Percentiles rank a stretch among this genome's conserved stretches.
phyloP scores from a whole-genome alignment of 2,113 vertebrate species.

The Myodes glareolus region DNA sequence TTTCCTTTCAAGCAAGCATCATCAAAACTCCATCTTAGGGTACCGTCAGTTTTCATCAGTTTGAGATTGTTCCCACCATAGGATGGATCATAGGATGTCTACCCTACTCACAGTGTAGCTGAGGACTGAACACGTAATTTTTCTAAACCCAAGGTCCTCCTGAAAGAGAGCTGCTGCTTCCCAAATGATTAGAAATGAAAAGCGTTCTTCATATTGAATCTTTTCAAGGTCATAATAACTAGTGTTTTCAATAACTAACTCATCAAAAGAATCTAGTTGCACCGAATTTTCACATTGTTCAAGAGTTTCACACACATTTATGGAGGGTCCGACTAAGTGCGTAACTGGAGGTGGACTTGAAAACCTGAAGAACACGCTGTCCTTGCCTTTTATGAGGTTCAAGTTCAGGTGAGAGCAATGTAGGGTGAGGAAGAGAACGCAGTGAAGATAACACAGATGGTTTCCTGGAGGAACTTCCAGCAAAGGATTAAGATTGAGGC shows the following conservation, averaged over 20 bases:
- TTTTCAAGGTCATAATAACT: constrained; percentile 37
- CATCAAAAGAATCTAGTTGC: background rate
- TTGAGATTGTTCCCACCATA: background rate
- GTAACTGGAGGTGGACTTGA: background rate
- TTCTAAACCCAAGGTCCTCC: background rate
- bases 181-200: constrained; percentile 49
- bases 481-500: background rate
- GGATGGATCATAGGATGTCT: background rate
- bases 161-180: constrained; percentile 39
- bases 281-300: background rate
- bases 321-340: background rate
- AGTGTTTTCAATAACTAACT: constrained; percentile 27
- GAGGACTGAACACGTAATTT: constrained; percentile 12
- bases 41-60: background rate
- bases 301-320: background rate
- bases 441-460: background rate
- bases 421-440: background rate
- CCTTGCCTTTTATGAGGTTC: background rate
- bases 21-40: background rate
- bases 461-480: background rate
- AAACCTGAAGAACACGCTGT: background rate
- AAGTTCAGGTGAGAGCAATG: background rate
- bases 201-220: background rate
- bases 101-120: background rate
- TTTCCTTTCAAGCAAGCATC: background rate